A percentile compares a stretch with the other conserved stretches of the same genome.
Evolutionary conservation across 2,113 vertebrate genomes (phyloP).

Genomic region (Hiodon alosoides): DNA sequence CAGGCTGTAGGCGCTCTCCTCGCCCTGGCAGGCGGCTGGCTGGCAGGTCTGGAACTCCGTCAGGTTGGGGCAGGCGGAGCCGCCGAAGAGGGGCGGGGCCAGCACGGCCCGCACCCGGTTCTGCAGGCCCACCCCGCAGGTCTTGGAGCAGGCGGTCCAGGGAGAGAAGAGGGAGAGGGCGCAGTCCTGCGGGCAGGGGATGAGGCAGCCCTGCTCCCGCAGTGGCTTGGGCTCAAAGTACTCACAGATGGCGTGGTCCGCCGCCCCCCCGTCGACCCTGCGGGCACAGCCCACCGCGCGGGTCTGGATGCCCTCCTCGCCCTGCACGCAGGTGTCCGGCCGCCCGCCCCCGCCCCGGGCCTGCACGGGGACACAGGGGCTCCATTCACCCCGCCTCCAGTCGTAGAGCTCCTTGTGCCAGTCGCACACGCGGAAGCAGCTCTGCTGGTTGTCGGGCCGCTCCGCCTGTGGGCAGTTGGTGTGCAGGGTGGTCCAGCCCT

Average conservation of each 20-base stretch:
- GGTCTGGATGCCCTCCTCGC: conserved; percentile 89
- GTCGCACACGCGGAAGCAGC: conserved; percentile 89
- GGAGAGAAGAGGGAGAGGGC: conserved; percentile 76
- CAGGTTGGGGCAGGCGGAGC: conserved; percentile 83
- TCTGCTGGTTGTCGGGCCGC: conserved; percentile 83
- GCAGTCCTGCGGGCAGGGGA: conserved; percentile 86
- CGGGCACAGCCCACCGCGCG: conserved; percentile 81
- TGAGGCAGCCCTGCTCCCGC: conserved; percentile 90
- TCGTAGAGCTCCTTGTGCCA: conserved; percentile 92
- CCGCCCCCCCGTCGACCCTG: conserved; percentile 64
- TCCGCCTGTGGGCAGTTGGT: conserved; percentile 79
- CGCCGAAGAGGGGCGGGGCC: conserved; percentile 80
- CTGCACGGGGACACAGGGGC: conserved; percentile 77
- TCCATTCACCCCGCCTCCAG: conserved; percentile 89
- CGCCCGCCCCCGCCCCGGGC: conserved; percentile 57
- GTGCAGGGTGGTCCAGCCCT: conserved; percentile 92
- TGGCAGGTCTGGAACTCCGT: conserved; percentile 86
- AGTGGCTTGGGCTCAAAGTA: conserved; percentile 93
- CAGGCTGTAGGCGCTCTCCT: conserved; percentile 78
- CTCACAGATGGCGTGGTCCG: conserved; percentile 87
- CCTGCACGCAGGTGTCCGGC: conserved; percentile 69
- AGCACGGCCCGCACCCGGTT: conserved; percentile 78
- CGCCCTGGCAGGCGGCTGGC: conserved; percentile 57
- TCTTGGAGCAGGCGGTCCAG: conserved; percentile 89
- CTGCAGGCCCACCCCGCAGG: conserved; percentile 80